Conservation (phyloP, 2,113 vertebrate species). For the Ellobius talpinus region DNA sequence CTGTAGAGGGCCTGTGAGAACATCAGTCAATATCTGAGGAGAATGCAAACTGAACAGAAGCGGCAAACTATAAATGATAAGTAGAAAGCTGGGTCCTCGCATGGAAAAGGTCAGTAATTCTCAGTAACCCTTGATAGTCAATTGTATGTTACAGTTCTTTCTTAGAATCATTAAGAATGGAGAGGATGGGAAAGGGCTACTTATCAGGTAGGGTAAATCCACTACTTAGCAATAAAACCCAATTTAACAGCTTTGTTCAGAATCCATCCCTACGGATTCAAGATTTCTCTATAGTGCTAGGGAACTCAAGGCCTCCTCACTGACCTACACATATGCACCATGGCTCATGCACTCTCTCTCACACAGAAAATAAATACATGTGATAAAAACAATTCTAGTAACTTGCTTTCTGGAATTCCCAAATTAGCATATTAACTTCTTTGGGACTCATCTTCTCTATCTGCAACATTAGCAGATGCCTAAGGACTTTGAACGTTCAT, state of each 20-base stretch:
- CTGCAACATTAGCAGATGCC: slow-evolving; percentile 18
- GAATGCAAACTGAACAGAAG: slow-evolving; percentile 46
- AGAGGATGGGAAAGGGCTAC: slow-evolving; percentile 27
- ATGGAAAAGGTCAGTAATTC: slow-evolving; percentile 10
- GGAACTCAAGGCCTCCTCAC: not conserved
- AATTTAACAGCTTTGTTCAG: slow-evolving; percentile 35
- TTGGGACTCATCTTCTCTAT: slow-evolving; percentile 37
- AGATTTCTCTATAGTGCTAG: not conserved
- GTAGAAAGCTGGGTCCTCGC: slow-evolving; percentile 73
- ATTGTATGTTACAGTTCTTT: slow-evolving; percentile 41
- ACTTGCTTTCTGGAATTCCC: not conserved
- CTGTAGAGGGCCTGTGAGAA: slow-evolving; percentile 74
- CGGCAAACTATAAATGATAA: slow-evolving; percentile 73
- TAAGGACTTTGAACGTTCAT: slow-evolving; percentile 7
- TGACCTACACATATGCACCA: not conserved
- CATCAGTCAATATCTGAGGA: slow-evolving; percentile 81
- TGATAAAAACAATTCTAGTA: not conserved
- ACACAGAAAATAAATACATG: not conserved
- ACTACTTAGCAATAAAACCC: slow-evolving; percentile 11
- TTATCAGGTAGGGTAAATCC: not conserved
- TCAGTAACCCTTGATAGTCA: not conserved
- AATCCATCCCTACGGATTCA: slow-evolving; percentile 22
- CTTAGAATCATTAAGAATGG: slow-evolving; percentile 8
- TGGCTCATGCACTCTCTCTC: not conserved
- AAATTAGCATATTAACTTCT: not conserved